Evolutionary conservation across 2,113 vertebrate species (phyloP).

Genomic region (Lagopus muta): DNA sequence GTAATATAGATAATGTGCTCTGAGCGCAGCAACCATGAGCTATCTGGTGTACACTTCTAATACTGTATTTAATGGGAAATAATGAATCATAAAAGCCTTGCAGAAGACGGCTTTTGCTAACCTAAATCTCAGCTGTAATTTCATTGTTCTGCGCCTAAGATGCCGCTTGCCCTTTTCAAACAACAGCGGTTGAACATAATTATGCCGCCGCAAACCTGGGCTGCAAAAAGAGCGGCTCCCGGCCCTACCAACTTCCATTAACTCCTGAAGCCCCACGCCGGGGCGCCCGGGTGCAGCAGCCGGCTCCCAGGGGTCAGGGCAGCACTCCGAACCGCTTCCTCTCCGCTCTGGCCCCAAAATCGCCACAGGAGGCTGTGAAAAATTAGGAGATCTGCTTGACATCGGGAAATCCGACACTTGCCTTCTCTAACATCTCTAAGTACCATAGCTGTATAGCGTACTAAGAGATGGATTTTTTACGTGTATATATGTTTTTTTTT

Average conservation of each 20-base stretch:
- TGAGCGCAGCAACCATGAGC: conserved; percentile 85
- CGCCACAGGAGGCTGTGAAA: conserved; percentile 69
- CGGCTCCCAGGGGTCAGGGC: conserved; percentile 36
- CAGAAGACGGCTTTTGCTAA: conserved; percentile 86
- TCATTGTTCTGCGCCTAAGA: conserved; percentile 89
- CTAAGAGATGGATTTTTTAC: not conserved
- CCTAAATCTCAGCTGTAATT: conserved; percentile 91
- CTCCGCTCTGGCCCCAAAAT: not conserved
- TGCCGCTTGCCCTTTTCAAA: conserved; percentile 84
- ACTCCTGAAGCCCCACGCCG: conserved; percentile 78
- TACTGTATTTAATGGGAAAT: conserved; percentile 92
- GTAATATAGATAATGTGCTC: conserved; percentile 90
- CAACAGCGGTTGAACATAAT: conserved; percentile 85
- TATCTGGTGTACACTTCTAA: conserved; percentile 90
- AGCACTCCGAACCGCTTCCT: conserved; percentile 11
- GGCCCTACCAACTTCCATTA: conserved; percentile 79
- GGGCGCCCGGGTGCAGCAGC: not conserved
- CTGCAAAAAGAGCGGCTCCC: conserved; percentile 70
- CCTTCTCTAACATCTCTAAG: conserved; percentile 68
- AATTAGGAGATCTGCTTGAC: conserved; percentile 71
- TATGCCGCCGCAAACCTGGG: conserved; percentile 80
- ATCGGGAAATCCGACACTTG: conserved; percentile 69
- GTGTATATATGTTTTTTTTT: not conserved
- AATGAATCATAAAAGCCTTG: conserved; percentile 89
- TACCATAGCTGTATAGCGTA: conserved; percentile 27